Percentiles rank a stretch among this genome's conserved stretches.
phyloP scores from a whole-genome alignment of 2,888 invertebrate species.

The Athetis lepigone region DNA sequence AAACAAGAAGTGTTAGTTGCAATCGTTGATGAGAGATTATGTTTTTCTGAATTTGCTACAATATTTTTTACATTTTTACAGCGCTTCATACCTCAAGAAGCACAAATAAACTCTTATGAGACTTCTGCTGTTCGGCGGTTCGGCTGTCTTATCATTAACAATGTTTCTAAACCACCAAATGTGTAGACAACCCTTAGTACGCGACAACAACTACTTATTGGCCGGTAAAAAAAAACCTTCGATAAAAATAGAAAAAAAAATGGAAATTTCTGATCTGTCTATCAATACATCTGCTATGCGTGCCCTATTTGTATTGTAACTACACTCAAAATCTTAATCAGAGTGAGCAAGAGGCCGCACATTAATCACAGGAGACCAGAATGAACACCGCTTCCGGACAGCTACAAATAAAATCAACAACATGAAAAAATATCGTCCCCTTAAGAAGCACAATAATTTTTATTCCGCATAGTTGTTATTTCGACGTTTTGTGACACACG shows the following conservation, averaged over 20 bases:
- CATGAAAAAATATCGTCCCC: constrained; percentile 70
- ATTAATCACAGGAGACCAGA: constrained; percentile 70
- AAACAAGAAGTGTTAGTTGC: neutral
- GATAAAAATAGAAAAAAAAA: constrained; percentile 2
- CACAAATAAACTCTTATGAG: too few species aligned
- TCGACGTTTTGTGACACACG: constrained; percentile 57
- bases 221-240: too few species aligned
- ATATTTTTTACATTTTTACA: too few species aligned
- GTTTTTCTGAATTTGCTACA: too few species aligned
- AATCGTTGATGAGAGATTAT: neutral
- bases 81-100: too few species aligned
- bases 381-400: constrained; percentile 73
- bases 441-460: constrained; percentile 73
- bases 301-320: constrained; percentile 63
- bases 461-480: constrained; percentile 68
- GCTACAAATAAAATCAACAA: constrained; percentile 68
- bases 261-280: neutral
- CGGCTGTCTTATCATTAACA: too few species aligned
- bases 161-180: too few species aligned
- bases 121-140: too few species aligned
- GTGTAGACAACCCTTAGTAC: too few species aligned
- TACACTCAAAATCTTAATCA: constrained; percentile 64
- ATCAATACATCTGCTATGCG: constrained; percentile 53
- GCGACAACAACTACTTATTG: too few species aligned
- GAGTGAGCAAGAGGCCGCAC: constrained; percentile 57